A percentile compares a stretch with the other conserved stretches of the same genome.
Evolutionary conservation across 2,888 invertebrate genomes (phyloP).

Genomic region (Melitaea athalia): DNA sequence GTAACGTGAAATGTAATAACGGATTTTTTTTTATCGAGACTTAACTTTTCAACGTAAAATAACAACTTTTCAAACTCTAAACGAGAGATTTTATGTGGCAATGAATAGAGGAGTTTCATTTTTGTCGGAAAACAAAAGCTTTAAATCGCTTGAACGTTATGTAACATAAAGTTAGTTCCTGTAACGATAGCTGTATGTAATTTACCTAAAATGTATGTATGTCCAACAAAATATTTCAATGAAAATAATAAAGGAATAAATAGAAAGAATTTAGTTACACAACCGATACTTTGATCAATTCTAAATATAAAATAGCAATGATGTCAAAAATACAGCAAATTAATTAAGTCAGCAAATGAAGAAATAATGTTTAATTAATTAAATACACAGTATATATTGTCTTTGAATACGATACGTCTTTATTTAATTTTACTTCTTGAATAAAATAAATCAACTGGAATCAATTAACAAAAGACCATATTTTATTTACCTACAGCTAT

Average conservation of each 20-base stretch:
- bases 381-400: background rate
- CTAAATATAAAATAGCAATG: background rate
- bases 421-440: too few species aligned
- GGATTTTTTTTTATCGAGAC: too few species aligned
- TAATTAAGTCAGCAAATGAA: too few species aligned
- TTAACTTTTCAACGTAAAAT: background rate
- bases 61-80: background rate
- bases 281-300: background rate
- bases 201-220: slow-evolving; percentile 5
- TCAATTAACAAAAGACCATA: too few species aligned
- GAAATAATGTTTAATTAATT: background rate
- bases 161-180: slow-evolving; percentile 9
- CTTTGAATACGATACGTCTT: background rate
- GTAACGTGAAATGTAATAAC: too few species aligned
- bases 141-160: slow-evolving; percentile 7
- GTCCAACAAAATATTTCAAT: background rate
- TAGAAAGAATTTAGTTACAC: background rate
- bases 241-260: slow-evolving; percentile 12
- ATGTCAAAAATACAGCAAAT: background rate
- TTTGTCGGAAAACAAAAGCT: slow-evolving; percentile 5
- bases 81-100: background rate
- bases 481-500: too few species aligned
- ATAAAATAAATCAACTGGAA: too few species aligned
- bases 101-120: slow-evolving; percentile 5
- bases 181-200: slow-evolving; percentile 1